Evolutionary conservation across 2,888 invertebrate genomes (phyloP).

Genomic region (Parnassius smintheus): DNA sequence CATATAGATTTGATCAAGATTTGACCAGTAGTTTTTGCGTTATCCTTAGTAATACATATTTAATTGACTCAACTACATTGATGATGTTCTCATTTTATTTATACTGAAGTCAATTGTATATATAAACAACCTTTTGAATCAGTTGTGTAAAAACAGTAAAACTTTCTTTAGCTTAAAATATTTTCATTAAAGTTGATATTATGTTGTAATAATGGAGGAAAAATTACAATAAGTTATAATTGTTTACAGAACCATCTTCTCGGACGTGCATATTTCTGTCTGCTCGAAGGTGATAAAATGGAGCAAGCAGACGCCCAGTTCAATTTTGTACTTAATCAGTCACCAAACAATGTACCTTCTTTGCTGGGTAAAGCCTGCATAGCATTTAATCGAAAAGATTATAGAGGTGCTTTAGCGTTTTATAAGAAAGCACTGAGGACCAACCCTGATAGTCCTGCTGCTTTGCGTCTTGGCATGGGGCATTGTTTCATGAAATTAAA

Average conservation of each 20-base stretch:
- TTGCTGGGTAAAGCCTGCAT: conserved; percentile 99
- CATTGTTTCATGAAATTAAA: conserved; percentile 98
- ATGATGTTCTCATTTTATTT: too few relatives aligned
- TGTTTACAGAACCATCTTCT: conserved; percentile 93
- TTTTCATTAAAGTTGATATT: too few relatives aligned
- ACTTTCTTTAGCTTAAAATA: too few relatives aligned
- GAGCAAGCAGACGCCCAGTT: conserved; percentile 99
- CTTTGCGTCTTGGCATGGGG: conserved; percentile 97
- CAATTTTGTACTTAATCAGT: conserved; percentile 98
- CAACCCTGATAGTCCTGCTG: conserved; percentile 98
- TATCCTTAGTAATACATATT: too few relatives aligned
- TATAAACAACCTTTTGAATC: too few relatives aligned
- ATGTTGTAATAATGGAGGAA: not conserved
- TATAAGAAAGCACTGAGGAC: conserved; percentile 98
- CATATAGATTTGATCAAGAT: too few relatives aligned
- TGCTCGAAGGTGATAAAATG: conserved; percentile 99
- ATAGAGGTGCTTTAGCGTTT: conserved; percentile 95
- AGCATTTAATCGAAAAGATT: conserved; percentile 98
- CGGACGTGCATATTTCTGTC: conserved; percentile 98
- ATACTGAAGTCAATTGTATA: too few relatives aligned
- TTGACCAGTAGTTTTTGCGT: too few relatives aligned
- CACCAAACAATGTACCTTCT: conserved; percentile 97
- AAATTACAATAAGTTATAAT: not conserved
- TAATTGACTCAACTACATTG: too few relatives aligned
- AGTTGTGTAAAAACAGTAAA: too few relatives aligned